A percentile compares a stretch with the other conserved stretches of the same genome.
Evolutionary conservation across 1,140 invertebrate genomes (phyloP).

Genomic region (Cryptotermes secundus): DNA sequence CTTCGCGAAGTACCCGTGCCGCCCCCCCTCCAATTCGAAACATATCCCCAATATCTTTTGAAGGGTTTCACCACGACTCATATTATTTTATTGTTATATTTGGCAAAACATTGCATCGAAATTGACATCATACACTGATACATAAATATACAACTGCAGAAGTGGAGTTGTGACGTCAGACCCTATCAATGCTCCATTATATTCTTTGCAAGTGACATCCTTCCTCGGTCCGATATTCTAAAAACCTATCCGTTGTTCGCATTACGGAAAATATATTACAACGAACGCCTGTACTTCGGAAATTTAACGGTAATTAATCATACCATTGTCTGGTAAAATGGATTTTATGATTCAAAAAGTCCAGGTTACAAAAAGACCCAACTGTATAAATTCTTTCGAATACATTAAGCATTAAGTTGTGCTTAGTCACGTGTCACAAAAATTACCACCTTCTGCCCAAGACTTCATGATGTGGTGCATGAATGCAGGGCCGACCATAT

Average conservation of each 20-base stretch:
- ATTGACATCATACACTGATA: conserved; percentile 6
- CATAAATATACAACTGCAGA: neutral
- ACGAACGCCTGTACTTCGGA: neutral
- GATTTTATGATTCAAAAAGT: neutral
- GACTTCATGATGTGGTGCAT: too few relatives aligned
- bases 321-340: neutral
- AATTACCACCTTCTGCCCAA: too few relatives aligned
- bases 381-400: too few relatives aligned
- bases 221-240: neutral
- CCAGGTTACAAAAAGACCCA: neutral
- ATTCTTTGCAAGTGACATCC: neutral
- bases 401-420: too few relatives aligned
- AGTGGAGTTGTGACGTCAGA: too few relatives aligned
- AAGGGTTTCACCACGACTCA: neutral
- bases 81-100: conserved; percentile 17
- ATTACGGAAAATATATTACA: neutral
- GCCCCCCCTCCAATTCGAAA: neutral
- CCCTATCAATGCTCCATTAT: neutral
- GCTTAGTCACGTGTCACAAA: neutral
- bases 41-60: conserved; percentile 12
- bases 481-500: too few relatives aligned
- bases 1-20: neutral
- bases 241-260: neutral
- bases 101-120: conserved; percentile 16
- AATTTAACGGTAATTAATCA: conserved; percentile 11